Percentiles rank a stretch among this genome's conserved stretches.
These are phyloP conservation scores for Takifugu ocellatus DNA, from an alignment of 2,797 vertebrate species.

Conservation along the genomic window DNA sequence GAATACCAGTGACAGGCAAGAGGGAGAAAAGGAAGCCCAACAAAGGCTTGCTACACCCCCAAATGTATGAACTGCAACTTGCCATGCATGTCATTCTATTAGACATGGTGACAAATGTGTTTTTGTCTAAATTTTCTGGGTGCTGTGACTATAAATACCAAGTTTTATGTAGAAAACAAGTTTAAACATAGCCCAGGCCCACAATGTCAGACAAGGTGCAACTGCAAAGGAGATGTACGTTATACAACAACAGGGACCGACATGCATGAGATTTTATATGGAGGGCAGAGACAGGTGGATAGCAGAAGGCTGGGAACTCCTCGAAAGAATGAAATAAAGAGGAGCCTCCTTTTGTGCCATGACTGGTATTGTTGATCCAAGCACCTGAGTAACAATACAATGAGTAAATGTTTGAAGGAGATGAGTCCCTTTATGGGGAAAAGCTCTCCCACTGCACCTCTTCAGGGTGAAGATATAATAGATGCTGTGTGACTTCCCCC, in stretches of 20 bases:
- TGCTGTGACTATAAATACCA: constrained; percentile 1
- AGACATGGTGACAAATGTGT: constrained; percentile 15
- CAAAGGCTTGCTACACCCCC: constrained; percentile 33
- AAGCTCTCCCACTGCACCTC: constrained; percentile 45
- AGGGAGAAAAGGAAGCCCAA: constrained; percentile 20
- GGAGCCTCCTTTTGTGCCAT: constrained; percentile 57
- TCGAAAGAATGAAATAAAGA: constrained; percentile 10
- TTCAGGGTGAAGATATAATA: constrained; percentile 40
- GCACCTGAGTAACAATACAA: constrained; percentile 65
- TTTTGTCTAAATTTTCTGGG: constrained; percentile 1
- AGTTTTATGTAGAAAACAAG: neutral
- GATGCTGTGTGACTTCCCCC: constrained; percentile 50
- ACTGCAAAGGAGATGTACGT: neutral
- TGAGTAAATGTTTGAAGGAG: constrained; percentile 70
- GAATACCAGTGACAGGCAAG: constrained; percentile 34
- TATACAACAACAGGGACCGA: constrained; percentile 1
- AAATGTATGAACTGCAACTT: constrained; percentile 25
- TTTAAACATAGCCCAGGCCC: too few species aligned
- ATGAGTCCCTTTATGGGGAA: constrained; percentile 61
- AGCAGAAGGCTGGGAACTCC: constrained; percentile 6
- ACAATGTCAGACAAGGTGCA: too few species aligned
- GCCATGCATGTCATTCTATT: constrained; percentile 16
- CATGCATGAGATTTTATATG: constrained; percentile 15
- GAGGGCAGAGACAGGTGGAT: constrained; percentile 5
- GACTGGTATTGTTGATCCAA: constrained; percentile 70